Percentiles rank a stretch among this genome's conserved stretches.
Evolutionary conservation across 2,888 invertebrate species (phyloP).

Genomic region (Furcula furcula): DNA sequence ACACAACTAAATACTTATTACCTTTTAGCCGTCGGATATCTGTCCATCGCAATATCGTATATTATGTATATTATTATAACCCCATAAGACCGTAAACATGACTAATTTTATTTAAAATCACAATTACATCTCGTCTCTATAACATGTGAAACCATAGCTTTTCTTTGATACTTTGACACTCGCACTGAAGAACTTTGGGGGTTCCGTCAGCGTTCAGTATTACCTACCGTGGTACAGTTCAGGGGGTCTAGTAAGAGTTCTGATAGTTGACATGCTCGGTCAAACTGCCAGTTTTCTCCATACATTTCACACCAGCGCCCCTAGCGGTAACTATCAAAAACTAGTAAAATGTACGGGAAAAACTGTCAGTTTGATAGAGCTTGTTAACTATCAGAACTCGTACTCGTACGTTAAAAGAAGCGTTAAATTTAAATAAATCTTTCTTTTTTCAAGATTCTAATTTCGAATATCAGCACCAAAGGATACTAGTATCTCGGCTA

Average conservation of each 20-base stretch:
- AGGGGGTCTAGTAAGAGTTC: too few species aligned
- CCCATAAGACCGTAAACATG: constrained; percentile 24
- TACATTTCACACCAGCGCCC: too few species aligned
- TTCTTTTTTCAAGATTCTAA: not conserved
- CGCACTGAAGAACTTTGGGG: constrained; percentile 1
- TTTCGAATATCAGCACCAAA: not conserved
- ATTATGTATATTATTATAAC: constrained; percentile 14
- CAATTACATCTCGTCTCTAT: constrained; percentile 11
- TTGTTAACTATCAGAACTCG: too few species aligned
- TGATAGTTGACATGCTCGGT: too few species aligned
- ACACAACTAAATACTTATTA: too few species aligned
- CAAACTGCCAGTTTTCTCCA: too few species aligned
- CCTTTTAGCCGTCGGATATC: not conserved
- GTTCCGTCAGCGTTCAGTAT: not conserved
- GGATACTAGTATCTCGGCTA: not conserved
- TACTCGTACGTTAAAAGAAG: too few species aligned
- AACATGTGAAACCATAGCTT: constrained; percentile 3
- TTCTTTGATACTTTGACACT: constrained; percentile 9
- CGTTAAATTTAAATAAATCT: not conserved
- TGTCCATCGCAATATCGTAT: not conserved
- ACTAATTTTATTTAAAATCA: constrained; percentile 32
- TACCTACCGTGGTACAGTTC: too few species aligned
- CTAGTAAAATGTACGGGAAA: too few species aligned
- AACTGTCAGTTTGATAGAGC: too few species aligned
- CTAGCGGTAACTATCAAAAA: too few species aligned